Evolutionary conservation across 2,797 vertebrate species (phyloP).

Genomic region (Ctenopoma kingsleyae): DNA sequence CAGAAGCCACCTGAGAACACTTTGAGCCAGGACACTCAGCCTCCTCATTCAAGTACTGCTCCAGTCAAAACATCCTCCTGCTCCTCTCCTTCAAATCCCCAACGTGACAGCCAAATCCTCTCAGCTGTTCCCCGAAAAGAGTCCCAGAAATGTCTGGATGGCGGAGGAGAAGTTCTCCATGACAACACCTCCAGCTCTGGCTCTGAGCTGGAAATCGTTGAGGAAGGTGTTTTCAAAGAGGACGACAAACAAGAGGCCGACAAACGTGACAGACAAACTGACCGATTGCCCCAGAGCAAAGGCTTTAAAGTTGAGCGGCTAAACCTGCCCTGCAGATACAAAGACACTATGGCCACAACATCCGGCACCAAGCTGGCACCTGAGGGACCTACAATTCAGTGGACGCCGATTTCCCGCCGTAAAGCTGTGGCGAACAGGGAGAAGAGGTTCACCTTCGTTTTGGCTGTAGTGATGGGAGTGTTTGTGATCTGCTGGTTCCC

Average conservation of each 20-base stretch:
- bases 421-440: constrained; percentile 88
- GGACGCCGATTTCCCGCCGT: constrained; percentile 76
- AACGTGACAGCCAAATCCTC: constrained; percentile 16
- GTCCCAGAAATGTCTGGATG: neutral
- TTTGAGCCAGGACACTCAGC: constrained; percentile 6
- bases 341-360: constrained; percentile 53
- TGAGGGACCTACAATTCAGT: constrained; percentile 40
- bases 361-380: constrained; percentile 64
- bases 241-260: neutral
- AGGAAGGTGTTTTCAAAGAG: neutral
- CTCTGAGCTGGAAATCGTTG: constrained; percentile 54
- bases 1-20: constrained; percentile 10
- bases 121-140: constrained; percentile 14
- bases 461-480: constrained; percentile 89
- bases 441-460: constrained; percentile 90
- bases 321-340: constrained; percentile 44
- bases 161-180: neutral
- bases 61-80: neutral
- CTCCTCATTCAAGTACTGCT: neutral
- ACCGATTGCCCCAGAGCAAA: constrained; percentile 13
- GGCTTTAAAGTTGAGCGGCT: constrained; percentile 43
- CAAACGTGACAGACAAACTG: neutral
- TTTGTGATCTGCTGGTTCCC: constrained; percentile 91
- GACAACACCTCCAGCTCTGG: constrained; percentile 68
- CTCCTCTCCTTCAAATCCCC: constrained; percentile 6